phyloP scores from a whole-genome alignment of 1,140 invertebrate genomes.

The Conus betulinus region DNA sequence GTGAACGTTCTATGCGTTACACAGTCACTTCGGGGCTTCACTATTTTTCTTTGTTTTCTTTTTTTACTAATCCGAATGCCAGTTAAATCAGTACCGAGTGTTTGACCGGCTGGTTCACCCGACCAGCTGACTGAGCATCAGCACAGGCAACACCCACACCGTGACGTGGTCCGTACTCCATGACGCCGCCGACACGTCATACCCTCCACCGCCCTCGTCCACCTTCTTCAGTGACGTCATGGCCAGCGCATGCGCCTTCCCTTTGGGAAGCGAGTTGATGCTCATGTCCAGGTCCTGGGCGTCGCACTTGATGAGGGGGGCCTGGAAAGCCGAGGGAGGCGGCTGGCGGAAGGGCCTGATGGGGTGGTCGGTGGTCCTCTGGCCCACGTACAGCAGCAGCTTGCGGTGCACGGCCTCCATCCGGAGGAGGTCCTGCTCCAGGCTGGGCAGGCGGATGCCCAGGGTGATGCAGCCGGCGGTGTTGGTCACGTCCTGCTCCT shows the following conservation, averaged over 20 bases:
- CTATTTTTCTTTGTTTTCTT: no score
- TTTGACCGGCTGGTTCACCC: no score
- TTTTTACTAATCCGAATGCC: no score
- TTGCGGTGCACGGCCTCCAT: constrained; percentile 70
- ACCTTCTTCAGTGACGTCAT: constrained; percentile 28
- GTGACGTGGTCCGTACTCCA: neutral
- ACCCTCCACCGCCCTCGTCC: neutral
- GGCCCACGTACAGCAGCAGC: constrained; percentile 55
- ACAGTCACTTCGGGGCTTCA: no score
- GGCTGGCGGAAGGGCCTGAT: constrained; percentile 36
- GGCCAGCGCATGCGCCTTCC: neutral
- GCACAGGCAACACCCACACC: neutral
- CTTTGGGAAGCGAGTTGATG: constrained; percentile 35
- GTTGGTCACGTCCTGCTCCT: constrained; percentile 77
- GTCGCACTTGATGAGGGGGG: constrained; percentile 55
- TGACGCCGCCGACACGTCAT: neutral
- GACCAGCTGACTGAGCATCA: neutral
- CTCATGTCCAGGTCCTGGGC: constrained; percentile 47
- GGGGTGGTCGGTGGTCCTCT: constrained; percentile 51
- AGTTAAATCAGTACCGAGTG: no score
- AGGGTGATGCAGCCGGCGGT: constrained; percentile 79
- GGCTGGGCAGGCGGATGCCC: constrained; percentile 77
- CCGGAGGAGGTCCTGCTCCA: constrained; percentile 77
- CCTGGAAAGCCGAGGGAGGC: constrained; percentile 55
- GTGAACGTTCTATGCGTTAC: no score